Evolutionary conservation across 2,888 invertebrate genomes (phyloP).

Genomic region (Archips crataeganus): DNA sequence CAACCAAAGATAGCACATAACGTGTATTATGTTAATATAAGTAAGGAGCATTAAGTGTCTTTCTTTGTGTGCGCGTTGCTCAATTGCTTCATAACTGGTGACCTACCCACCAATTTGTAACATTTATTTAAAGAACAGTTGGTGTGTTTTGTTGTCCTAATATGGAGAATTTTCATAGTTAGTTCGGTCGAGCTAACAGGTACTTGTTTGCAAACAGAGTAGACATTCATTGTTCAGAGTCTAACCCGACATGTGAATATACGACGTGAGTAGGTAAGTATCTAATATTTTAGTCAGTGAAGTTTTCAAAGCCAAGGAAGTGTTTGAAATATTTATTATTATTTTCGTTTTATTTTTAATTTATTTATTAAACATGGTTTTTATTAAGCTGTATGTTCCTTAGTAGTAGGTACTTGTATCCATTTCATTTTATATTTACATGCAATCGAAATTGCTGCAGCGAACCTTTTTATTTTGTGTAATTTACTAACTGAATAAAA

Average conservation of each 20-base stretch:
- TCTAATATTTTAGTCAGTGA: background rate
- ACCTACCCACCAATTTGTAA: slow-evolving; percentile 14
- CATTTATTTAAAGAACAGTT: background rate
- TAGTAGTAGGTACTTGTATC: too few species aligned
- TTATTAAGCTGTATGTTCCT: too few species aligned
- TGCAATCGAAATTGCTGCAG: background rate
- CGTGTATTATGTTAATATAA: background rate
- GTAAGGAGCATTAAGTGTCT: slow-evolving; percentile 1
- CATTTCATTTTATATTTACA: too few species aligned
- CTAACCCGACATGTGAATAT: background rate
- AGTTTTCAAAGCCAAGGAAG: background rate
- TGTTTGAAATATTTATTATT: background rate
- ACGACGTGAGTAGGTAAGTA: background rate
- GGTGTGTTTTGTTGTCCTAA: background rate
- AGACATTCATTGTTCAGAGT: background rate
- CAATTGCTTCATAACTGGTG: slow-evolving; percentile 15
- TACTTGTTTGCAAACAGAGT: background rate
- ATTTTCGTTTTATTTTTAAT: too few species aligned
- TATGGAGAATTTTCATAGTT: background rate
- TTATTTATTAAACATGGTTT: too few species aligned
- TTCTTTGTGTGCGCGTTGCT: background rate
- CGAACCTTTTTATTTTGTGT: background rate
- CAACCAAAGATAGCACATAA: background rate
- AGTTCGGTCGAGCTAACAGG: background rate
- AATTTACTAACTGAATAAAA: too few species aligned